These are phyloP conservation scores for Lycodopsis pacificus DNA, from an alignment of 2,797 vertebrate genomes.

Conservation along the genomic window DNA sequence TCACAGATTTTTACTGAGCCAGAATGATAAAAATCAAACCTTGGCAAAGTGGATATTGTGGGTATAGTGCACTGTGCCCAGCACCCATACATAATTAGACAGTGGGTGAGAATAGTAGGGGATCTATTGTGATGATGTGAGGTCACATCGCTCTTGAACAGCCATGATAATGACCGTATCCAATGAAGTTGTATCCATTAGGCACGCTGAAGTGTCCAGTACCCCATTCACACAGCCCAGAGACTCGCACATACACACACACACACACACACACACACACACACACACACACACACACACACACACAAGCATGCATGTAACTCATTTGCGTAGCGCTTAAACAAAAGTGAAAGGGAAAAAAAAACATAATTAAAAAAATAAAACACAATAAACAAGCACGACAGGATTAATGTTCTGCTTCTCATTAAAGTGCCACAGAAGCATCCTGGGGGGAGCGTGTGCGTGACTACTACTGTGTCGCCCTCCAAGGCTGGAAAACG, in stretches of 20 bases:
- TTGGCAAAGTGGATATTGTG: slow-evolving; percentile 57
- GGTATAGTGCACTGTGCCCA: slow-evolving; percentile 56
- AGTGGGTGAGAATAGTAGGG: slow-evolving; percentile 71
- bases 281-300: slow-evolving; percentile 58
- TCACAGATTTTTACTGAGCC: slow-evolving; percentile 15
- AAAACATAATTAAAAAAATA: slow-evolving; percentile 70
- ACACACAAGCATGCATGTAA: slow-evolving; percentile 44
- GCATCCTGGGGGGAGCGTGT: slow-evolving; percentile 68
- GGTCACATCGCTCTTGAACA: slow-evolving; percentile 80
- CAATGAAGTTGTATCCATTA: slow-evolving; percentile 84
- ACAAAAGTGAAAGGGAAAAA: slow-evolving; percentile 66
- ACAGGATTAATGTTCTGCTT: slow-evolving; percentile 75
- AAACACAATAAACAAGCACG: slow-evolving; percentile 58
- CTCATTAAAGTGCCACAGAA: slow-evolving; percentile 74
- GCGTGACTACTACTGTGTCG: slow-evolving; percentile 71
- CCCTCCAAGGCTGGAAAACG: slow-evolving; percentile 69
- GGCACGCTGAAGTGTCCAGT: slow-evolving; percentile 80
- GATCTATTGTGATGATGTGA: slow-evolving; percentile 82
- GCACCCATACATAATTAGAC: slow-evolving; percentile 74
- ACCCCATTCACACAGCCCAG: slow-evolving; percentile 74
- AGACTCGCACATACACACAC: slow-evolving; percentile 66
- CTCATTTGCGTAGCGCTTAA: slow-evolving; percentile 78
- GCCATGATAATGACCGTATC: slow-evolving; percentile 79
- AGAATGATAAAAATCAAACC: slow-evolving; percentile 58
- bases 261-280: slow-evolving; percentile 50